A percentile compares a stretch with the other conserved stretches of the same genome.
Conservation (phyloP, 2,797 vertebrate genomes). For the Peromyscus attwateri region DNA sequence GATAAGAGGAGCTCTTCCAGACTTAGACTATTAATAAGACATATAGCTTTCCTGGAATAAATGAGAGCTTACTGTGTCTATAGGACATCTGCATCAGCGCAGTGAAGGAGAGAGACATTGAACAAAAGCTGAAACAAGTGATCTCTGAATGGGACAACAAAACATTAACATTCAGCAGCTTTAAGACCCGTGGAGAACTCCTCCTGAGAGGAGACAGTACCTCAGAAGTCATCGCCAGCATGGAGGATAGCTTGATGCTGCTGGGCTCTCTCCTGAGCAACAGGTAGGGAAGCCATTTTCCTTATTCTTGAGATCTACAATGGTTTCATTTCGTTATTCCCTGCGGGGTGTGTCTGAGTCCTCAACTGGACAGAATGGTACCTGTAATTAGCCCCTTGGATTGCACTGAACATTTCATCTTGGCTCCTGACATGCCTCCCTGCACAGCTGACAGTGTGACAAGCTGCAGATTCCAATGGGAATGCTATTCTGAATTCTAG, state of each 20-base stretch:
- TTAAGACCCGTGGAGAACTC: constrained; percentile 96
- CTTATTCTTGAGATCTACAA: not conserved
- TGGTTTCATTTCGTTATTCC: constrained; percentile 26
- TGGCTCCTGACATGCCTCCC: not conserved
- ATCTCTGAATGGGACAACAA: constrained; percentile 96
- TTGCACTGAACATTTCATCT: not conserved
- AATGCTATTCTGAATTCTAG: constrained; percentile 31
- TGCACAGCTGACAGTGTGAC: not conserved
- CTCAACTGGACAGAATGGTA: not conserved
- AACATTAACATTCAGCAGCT: constrained; percentile 93
- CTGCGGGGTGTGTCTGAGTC: not conserved
- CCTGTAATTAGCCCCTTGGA: not conserved
- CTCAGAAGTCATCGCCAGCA: constrained; percentile 93
- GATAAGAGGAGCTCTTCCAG: not conserved
- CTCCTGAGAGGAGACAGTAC: constrained; percentile 95
- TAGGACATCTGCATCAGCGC: constrained; percentile 98
- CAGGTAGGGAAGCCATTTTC: constrained; percentile 88
- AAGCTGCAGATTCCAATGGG: not conserved
- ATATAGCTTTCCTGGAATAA: not conserved
- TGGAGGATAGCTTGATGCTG: constrained; percentile 98
- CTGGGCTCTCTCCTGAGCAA: constrained; percentile 96
- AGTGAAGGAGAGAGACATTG: constrained; percentile 97
- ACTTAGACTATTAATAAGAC: not conserved
- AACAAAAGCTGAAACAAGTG: constrained; percentile 97
- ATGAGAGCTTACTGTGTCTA: constrained; percentile 53